Percentiles rank a stretch among this genome's conserved stretches.
phyloP scores from a whole-genome alignment of 2,113 vertebrate species.

The Sakesphorus luctuosus region DNA sequence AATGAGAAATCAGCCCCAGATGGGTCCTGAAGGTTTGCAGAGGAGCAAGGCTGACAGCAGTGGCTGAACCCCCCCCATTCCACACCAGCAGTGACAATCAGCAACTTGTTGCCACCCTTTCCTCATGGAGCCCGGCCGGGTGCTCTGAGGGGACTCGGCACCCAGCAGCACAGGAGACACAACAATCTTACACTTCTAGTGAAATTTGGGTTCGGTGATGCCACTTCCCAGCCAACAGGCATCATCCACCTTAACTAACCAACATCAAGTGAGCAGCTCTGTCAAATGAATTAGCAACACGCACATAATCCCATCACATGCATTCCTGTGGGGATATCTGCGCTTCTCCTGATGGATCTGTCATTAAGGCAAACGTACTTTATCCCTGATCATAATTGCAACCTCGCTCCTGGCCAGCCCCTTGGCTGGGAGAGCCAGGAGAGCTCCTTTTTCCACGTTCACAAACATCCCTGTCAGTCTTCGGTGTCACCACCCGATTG shows the following conservation, averaged over 20 bases:
- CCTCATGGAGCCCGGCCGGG: fast-evolving
- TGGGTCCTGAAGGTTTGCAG: neutral
- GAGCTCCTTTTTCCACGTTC: constrained; percentile 30
- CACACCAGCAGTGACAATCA: fast-evolving
- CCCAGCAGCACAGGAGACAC: neutral
- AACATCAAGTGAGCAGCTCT: neutral
- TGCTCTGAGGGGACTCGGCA: neutral
- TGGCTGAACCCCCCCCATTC: fast-evolving
- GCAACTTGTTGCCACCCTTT: neutral
- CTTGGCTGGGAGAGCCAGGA: neutral
- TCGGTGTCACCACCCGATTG: constrained; percentile 56
- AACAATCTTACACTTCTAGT: neutral
- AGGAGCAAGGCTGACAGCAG: fast-evolving
- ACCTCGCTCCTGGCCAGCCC: neutral
- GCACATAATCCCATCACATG: neutral
- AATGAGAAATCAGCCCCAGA: neutral
- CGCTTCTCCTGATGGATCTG: neutral
- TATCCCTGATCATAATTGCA: neutral
- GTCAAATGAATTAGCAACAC: neutral
- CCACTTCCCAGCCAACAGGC: neutral
- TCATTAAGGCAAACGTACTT: neutral
- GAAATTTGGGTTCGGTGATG: neutral
- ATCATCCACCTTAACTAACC: neutral
- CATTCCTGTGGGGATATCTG: neutral
- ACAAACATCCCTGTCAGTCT: constrained; percentile 14